A percentile compares a stretch with the other conserved stretches of the same genome.
Evolutionary conservation across 2,888 invertebrate species (phyloP).

Genomic region (Mayetiola destructor): DNA sequence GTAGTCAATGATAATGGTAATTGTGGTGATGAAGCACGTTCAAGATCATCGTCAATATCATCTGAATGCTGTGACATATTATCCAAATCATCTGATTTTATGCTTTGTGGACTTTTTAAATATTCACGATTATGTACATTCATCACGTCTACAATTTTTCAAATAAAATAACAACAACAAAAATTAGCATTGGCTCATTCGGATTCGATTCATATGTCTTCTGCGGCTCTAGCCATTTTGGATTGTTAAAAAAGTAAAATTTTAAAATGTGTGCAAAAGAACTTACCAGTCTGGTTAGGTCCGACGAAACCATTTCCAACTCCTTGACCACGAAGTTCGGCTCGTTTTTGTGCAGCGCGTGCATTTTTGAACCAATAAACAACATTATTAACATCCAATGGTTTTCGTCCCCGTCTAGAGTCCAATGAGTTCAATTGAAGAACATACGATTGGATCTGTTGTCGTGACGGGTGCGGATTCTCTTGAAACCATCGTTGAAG

Average conservation of each 20-base stretch:
- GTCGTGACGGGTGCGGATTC: conserved; percentile 92
- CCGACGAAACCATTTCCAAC: conserved; percentile 30
- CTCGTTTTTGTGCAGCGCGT: conserved; percentile 85
- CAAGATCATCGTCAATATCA: conserved; percentile 54
- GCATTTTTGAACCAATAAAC: conserved; percentile 98
- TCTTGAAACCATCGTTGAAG: conserved; percentile 93
- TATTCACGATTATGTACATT: conserved; percentile 39
- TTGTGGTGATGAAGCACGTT: conserved; percentile 48
- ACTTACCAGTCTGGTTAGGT: conserved; percentile 12
- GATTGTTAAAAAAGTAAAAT: too few species aligned
- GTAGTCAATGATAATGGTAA: conserved; percentile 57
- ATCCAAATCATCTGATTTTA: conserved; percentile 46
- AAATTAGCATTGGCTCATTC: not conserved
- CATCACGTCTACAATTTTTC: conserved; percentile 47
- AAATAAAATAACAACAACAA: conserved; percentile 31
- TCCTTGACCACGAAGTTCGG: conserved; percentile 52
- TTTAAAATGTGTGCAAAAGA: too few species aligned
- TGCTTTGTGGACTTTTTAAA: conserved; percentile 48
- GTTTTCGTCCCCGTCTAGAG: conserved; percentile 82
- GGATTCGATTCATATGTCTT: not conserved
- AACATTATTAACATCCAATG: conserved; percentile 88
- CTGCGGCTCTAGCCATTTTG: too few species aligned
- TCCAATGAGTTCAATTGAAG: conserved; percentile 84
- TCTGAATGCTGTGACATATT: conserved; percentile 51
- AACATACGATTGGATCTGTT: conserved; percentile 92